Percentiles rank a stretch among this genome's conserved stretches.
These are phyloP conservation scores for Caenorhabditis briggsae DNA, from an alignment of 1,140 invertebrate species.

Conservation along the genomic window DNA sequence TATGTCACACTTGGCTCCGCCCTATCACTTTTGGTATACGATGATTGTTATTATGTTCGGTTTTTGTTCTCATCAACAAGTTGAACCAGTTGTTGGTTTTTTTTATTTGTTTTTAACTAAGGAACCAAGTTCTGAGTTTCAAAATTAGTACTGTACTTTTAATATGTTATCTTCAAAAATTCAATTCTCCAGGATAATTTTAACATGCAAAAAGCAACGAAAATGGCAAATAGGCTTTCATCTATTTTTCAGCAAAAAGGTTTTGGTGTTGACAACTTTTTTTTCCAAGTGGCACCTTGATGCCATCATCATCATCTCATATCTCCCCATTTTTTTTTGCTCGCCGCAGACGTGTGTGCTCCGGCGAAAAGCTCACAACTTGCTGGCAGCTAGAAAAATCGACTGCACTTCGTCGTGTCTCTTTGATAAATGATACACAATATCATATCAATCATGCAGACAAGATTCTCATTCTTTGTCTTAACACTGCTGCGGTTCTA, in stretches of 20 bases:
- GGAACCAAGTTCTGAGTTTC: too few species aligned
- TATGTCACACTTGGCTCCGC: constrained; percentile 27
- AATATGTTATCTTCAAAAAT: too few species aligned
- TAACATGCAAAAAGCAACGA: too few species aligned
- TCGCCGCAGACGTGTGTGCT: constrained; percentile 27
- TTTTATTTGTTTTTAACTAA: background rate
- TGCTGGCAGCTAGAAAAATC: constrained; percentile 16
- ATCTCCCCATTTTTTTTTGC: background rate
- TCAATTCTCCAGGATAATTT: too few species aligned
- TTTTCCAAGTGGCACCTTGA: constrained; percentile 24
- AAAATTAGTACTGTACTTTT: too few species aligned
- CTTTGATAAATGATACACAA: constrained; percentile 53
- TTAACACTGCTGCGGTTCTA: constrained; percentile 9
- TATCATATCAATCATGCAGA: constrained; percentile 48
- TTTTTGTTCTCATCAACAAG: constrained; percentile 28
- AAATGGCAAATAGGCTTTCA: too few species aligned
- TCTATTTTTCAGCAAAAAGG: too few species aligned
- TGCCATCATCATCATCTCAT: constrained; percentile 5
- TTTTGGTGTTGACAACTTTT: constrained; percentile 21
- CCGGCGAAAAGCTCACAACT: constrained; percentile 24
- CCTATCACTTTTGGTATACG: constrained; percentile 43
- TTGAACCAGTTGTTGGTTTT: background rate
- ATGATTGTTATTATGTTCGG: constrained; percentile 14
- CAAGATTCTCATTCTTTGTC: constrained; percentile 9
- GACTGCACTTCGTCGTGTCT: constrained; percentile 51